A percentile compares a stretch with the other conserved stretches of the same genome.
These are phyloP conservation scores for Anas platyrhynchos DNA, from an alignment of 2,113 vertebrate genomes.

Conservation along the genomic window DNA sequence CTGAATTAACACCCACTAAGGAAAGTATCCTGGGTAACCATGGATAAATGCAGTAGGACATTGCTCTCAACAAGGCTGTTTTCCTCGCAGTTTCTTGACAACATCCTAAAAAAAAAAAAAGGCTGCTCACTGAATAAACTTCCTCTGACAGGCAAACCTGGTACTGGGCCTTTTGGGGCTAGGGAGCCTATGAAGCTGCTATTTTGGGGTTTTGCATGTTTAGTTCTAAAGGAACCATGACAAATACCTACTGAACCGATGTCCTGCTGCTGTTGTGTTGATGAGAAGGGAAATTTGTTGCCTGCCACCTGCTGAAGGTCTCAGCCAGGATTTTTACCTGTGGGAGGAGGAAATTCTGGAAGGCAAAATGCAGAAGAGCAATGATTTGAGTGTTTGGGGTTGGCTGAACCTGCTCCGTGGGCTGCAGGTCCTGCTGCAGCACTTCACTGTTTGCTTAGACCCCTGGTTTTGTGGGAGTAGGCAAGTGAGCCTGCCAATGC, in stretches of 20 bases:
- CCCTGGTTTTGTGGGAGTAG: neutral
- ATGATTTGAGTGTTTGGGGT: neutral
- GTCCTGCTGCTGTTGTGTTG: neutral
- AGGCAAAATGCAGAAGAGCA: neutral
- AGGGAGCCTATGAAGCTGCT: neutral
- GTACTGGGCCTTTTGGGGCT: neutral
- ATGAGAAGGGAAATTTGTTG: neutral
- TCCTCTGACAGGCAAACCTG: neutral
- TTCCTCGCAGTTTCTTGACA: neutral
- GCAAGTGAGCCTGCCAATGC: neutral
- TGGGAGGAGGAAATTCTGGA: constrained; percentile 39
- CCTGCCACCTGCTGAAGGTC: constrained; percentile 44
- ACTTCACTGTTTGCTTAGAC: rapidly evolving
- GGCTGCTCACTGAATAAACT: neutral
- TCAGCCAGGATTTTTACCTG: neutral
- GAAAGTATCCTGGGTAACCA: neutral
- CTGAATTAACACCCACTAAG: neutral
- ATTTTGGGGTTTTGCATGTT: neutral
- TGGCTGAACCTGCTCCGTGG: constrained; percentile 8
- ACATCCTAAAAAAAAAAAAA: neutral
- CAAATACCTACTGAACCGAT: constrained; percentile 19
- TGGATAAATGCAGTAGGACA: neutral
- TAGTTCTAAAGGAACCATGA: neutral
- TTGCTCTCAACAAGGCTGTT: neutral
- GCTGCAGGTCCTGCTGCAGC: neutral